Evolutionary conservation across 2,113 vertebrate species (phyloP), one percentile per base, ranked within the genome.

Genomic region (Psammodynastes pulverulentus): DNA sequence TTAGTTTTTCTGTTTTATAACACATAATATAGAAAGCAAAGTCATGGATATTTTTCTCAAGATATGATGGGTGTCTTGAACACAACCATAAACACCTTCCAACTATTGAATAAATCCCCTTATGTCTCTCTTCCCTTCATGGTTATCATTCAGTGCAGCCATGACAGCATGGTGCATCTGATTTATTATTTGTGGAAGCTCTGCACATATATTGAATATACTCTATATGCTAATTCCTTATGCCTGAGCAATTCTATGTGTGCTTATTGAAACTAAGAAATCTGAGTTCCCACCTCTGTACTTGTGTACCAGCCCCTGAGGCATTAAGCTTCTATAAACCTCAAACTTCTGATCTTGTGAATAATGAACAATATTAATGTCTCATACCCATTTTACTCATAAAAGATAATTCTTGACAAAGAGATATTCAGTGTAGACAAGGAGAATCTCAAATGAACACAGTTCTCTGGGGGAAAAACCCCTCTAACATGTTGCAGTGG

Each of bases 161-260:
- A 53, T 89, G 87, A 89, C 87, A 84, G 24, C 86, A 89, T 48
- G 58, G 72, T 34, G 19, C 24, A 86, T 39, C 92, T 91, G 92
- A 93, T 92, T 92, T 89, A 86, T 89, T 91, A 53, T 85, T 93
- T 48, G 86, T 53, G 84, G 67, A 86, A 89, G 79, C 54, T 53
- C 90, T 53, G 3, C 48, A 51, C 53, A 48, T 91, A 89, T 86
- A 86, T 89, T 91, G 87, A 93, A 89, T 89, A 86, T 67, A 91
- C 87, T 89, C 90, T 91, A 93, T 85, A 93, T 86, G 67, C 72
- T 89, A 93, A 89, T 89, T 84, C 84, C 52, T 91, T 87, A 86
- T 86, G 79, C 54, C 90, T 67, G 72, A 91, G 45, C 87, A 89
- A 89, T 52, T 23, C 26, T 89, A 46, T 87, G 84, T 67, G 45